Conservation (phyloP, 2,888 invertebrate genomes). For the Isoperla grammatica region DNA sequence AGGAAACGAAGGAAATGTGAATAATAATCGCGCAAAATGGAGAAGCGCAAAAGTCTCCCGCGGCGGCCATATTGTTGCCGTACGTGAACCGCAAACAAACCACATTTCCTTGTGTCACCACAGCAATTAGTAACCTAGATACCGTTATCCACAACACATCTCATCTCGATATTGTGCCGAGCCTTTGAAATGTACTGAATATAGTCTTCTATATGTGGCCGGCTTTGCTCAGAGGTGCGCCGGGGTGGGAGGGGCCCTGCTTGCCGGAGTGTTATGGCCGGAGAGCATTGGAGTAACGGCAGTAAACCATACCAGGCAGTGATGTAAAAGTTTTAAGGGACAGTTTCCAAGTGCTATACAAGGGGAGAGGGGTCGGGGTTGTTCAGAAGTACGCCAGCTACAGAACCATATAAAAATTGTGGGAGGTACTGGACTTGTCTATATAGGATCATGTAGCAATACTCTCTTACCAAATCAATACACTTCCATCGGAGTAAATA, state of each 20-base stretch:
- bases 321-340: slow-evolving; percentile 32
- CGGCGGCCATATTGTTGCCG: slow-evolving; percentile 4
- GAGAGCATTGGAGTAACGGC: slow-evolving; percentile 61
- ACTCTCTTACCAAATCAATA: too few relatives aligned
- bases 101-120: neutral
- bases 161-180: slow-evolving; percentile 9
- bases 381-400: slow-evolving; percentile 8
- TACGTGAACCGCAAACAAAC: slow-evolving; percentile 2
- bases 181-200: slow-evolving; percentile 17
- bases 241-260: slow-evolving; percentile 2
- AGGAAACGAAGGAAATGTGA: neutral
- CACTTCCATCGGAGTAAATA: too few relatives aligned
- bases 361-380: slow-evolving; percentile 14
- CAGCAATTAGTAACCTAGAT: slow-evolving; percentile 9
- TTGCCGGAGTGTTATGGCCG: slow-evolving; percentile 51
- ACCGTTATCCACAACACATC: slow-evolving; percentile 13
- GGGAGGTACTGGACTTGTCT: slow-evolving; percentile 7
- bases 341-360: slow-evolving; percentile 25
- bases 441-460: too few relatives aligned
- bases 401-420: slow-evolving; percentile 17
- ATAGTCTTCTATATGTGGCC: slow-evolving; percentile 15
- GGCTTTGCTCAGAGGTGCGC: neutral
- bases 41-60: slow-evolving; percentile 3
- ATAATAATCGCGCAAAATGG: neutral
- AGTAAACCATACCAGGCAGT: slow-evolving; percentile 51